These are phyloP conservation scores for Manis javanica DNA, from an alignment of 2,797 vertebrate species.

Conservation along the genomic window DNA sequence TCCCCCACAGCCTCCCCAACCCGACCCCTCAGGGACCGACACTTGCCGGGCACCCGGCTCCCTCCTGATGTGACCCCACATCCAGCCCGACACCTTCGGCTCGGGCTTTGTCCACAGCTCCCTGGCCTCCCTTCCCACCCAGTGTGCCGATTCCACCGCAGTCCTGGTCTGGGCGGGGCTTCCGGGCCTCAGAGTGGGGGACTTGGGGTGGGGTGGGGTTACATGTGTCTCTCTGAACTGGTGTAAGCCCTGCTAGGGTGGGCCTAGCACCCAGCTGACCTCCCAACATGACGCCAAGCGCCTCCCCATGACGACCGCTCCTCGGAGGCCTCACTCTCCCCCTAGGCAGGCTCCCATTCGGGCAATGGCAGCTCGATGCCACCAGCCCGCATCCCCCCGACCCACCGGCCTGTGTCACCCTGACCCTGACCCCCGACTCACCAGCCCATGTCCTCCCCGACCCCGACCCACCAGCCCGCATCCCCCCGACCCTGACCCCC, in stretches of 20 bases:
- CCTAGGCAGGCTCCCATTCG: background rate
- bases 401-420: too few relatives aligned
- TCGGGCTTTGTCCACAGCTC: background rate
- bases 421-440: too few relatives aligned
- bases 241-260: background rate
- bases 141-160: accelerated
- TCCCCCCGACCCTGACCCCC: too few relatives aligned
- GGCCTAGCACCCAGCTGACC: background rate
- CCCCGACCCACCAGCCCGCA: too few relatives aligned
- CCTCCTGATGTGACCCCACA: accelerated
- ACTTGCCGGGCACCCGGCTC: accelerated
- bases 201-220: too few relatives aligned
- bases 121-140: accelerated
- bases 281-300: too few relatives aligned
- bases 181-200: too few relatives aligned
- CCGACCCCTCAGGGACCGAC: accelerated
- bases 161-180: background rate
- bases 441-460: too few relatives aligned
- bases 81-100: background rate
- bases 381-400: too few relatives aligned
- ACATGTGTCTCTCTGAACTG: background rate
- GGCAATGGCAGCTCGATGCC: background rate
- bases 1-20: accelerated
- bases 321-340: background rate
- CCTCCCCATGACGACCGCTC: accelerated